Percentiles rank a stretch among this genome's conserved stretches.
Conservation (phyloP, 2,113 vertebrate species). For the Ahaetulla prasina region DNA sequence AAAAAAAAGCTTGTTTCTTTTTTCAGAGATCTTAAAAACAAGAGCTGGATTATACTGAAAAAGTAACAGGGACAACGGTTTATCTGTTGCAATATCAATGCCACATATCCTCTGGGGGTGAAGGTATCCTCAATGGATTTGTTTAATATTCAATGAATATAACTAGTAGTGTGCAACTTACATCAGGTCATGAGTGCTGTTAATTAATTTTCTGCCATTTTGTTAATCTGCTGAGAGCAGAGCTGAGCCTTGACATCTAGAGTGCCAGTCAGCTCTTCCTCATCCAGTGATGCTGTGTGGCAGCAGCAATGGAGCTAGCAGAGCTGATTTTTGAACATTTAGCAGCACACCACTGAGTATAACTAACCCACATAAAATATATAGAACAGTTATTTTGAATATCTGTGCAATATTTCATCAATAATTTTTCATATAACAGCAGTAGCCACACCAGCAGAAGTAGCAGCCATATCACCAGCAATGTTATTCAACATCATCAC, state of each 20-base stretch:
- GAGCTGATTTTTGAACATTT: neutral
- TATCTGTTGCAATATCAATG: neutral
- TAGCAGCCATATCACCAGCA: neutral
- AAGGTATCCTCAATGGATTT: neutral
- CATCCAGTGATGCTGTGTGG: neutral
- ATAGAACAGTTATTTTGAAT: neutral
- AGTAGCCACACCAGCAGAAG: neutral
- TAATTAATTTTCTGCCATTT: neutral
- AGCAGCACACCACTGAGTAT: neutral
- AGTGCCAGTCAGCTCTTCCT: neutral
- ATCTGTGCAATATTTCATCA: neutral
- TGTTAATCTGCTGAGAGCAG: neutral
- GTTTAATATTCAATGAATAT: neutral
- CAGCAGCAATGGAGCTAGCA: neutral
- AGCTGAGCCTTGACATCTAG: neutral
- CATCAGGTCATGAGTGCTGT: neutral
- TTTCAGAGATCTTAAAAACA: neutral
- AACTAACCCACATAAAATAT: neutral
- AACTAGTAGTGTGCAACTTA: neutral
- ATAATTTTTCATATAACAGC: neutral
- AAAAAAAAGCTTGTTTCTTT: neutral
- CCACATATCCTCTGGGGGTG: neutral
- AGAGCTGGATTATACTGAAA: neutral
- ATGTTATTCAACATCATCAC: neutral
- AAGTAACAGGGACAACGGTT: neutral